Conservation (phyloP, 2,797 vertebrate genomes). For the Hemibagrus guttatus region DNA sequence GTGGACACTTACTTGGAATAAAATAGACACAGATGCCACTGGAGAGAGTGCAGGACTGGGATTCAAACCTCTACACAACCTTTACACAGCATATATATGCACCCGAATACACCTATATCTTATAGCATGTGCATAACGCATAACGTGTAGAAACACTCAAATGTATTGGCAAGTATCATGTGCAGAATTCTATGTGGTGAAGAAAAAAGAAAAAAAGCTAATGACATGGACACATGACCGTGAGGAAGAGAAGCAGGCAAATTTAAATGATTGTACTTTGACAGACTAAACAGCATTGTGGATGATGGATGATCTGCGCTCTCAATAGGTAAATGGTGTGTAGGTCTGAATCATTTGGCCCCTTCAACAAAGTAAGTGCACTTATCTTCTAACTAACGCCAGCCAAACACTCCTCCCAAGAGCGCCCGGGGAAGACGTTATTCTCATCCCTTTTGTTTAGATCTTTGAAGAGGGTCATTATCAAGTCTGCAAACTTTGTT, state of each 20-base stretch:
- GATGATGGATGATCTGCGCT: constrained; percentile 45
- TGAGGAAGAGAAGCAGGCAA: constrained; percentile 6
- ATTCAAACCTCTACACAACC: constrained; percentile 51
- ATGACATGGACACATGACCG: constrained; percentile 38
- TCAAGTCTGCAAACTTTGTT: constrained; percentile 24
- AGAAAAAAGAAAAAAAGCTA: constrained; percentile 48
- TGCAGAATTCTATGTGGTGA: background rate
- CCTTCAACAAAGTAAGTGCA: constrained; percentile 56
- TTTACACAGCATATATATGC: constrained; percentile 44
- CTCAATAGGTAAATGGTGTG: constrained; percentile 30
- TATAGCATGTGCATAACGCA: background rate
- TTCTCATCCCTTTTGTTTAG: constrained; percentile 34
- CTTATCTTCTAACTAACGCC: constrained; percentile 59
- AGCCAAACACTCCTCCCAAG: constrained; percentile 42
- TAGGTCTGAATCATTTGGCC: constrained; percentile 58
- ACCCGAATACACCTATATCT: background rate
- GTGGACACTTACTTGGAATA: background rate
- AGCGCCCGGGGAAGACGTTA: constrained; percentile 3
- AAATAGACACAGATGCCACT: constrained; percentile 55
- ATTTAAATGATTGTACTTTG: constrained; percentile 1
- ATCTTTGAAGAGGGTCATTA: constrained; percentile 22
- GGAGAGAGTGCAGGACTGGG: constrained; percentile 59
- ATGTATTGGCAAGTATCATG: background rate
- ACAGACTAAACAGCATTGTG: constrained; percentile 26
- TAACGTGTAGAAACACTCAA: background rate